Base-by-base conservation (phyloP, 2,113 vertebrate species). In the Sterrhoptilus dennistouni region DNA sequence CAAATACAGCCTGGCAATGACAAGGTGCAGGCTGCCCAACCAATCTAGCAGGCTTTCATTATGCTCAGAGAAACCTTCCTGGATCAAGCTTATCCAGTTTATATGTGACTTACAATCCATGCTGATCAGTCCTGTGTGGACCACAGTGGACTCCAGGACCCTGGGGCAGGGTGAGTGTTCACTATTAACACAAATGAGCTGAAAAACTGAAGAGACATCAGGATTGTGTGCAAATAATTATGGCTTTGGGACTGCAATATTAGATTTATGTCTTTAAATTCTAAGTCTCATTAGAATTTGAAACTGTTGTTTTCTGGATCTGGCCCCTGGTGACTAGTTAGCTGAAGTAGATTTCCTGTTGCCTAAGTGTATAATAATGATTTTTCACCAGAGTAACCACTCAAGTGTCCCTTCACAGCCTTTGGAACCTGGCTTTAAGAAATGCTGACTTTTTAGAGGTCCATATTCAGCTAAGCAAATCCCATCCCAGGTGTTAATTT, bases 301-400 rank as follows among this genome's bases (percentile, higher is more conserved):
- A 60, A 84, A 65, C 35, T 1, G 1, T 36, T 29, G 14, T 88
- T 71, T 90, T 83, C 66, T 90, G 57, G 17, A 59, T 59, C 12
- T 68, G 29, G 52, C 5, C 82, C 42, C 74, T n/a, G 23, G 52
- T 63, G 78, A 66, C 35, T 25, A 71, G 50, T 53, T 80, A 95
- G 65, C 16, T 74, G 45, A 93, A 91, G 72, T 5, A 81, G 42
- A 74, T 88, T 93, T 90, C 70, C 78, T 87, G 56, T 63, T 7
- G 12, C 65, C 33, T 36, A 50, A 36, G 29, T 3, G 2, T 42
- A 4, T 36, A 85, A 83, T 74, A 79, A 75, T 59, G 63, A 59
- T 70, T 54, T 82, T 90, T 49, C 59, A 85, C 38, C 1, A 1
- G 47, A 64, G 23, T 38, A 90, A 71, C 50, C 52, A 84, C 29